Evolutionary conservation across 2,888 invertebrate species (phyloP).

Genomic region (Lamellibrachia columna): DNA sequence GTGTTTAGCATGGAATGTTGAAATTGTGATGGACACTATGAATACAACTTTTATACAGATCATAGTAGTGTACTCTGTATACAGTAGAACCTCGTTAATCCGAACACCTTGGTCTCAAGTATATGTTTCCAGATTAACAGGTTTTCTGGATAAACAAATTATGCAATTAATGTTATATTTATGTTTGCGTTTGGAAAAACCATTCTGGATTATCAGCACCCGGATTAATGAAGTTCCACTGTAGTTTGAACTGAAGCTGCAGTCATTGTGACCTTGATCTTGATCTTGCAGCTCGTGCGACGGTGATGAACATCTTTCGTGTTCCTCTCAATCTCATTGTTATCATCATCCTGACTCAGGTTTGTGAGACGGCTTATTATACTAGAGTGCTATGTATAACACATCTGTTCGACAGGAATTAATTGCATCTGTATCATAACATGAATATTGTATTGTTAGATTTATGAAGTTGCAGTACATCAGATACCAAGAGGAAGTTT

Average conservation of each 20-base stretch:
- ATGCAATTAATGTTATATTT: no score
- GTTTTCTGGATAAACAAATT: no score
- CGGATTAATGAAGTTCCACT: not conserved
- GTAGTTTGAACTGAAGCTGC: not conserved
- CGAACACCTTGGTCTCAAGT: no score
- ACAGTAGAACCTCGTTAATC: no score
- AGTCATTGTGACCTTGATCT: not conserved
- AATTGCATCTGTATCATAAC: not conserved
- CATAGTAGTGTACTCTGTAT: no score
- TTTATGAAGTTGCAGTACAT: not conserved
- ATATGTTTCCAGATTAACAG: no score
- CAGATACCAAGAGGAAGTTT: not conserved
- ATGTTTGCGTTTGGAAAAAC: no score
- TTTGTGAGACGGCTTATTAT: slow-evolving; percentile 39
- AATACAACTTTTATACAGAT: no score
- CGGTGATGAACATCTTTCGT: slow-evolving; percentile 69
- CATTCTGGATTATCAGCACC: no score
- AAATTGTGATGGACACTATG: no score
- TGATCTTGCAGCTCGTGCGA: slow-evolving; percentile 65
- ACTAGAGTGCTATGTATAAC: not conserved
- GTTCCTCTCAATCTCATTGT: slow-evolving; percentile 69
- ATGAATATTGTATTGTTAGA: not conserved
- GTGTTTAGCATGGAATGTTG: no score
- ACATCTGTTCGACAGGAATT: not conserved
- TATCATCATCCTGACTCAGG: slow-evolving; percentile 66